Evolutionary conservation across 2,797 vertebrate genomes (phyloP).

Genomic region (Harpagifer antarcticus): DNA sequence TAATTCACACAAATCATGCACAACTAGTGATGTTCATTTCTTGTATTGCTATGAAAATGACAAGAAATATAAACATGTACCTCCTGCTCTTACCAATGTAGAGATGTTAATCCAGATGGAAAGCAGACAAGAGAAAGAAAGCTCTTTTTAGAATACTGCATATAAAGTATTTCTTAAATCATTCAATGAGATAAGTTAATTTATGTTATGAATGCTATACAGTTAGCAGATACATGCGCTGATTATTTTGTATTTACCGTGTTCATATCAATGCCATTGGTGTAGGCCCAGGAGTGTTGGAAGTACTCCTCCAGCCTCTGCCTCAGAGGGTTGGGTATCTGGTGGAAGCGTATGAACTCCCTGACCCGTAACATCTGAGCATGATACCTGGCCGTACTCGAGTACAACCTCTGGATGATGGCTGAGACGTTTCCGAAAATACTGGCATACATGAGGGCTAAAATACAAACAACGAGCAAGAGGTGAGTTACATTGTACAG

Average conservation of each 20-base stretch:
- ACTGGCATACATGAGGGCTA: conserved; percentile 99
- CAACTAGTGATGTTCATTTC: too few relatives aligned
- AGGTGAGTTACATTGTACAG: not conserved
- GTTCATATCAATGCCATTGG: conserved; percentile 99
- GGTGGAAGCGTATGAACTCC: conserved; percentile 99
- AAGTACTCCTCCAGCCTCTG: conserved; percentile 98
- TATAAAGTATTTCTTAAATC: not conserved
- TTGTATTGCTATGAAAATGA: conserved; percentile 22
- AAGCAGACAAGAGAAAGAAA: conserved; percentile 93
- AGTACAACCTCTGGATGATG: conserved; percentile 99
- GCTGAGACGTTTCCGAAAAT: conserved; percentile 99
- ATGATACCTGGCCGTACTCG: conserved; percentile 96
- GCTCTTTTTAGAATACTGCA: conserved; percentile 87
- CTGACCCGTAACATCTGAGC: conserved; percentile 99
- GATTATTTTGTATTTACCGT: conserved; percentile 88
- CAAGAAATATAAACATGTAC: conserved; percentile 88
- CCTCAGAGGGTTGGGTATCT: conserved; percentile 97
- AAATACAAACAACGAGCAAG: conserved; percentile 67
- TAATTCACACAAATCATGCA: conserved; percentile 6
- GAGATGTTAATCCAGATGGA: conserved; percentile 91
- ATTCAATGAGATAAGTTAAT: conserved; percentile 15
- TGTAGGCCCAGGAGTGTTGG: conserved; percentile 99
- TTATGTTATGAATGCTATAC: not conserved
- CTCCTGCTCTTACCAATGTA: conserved; percentile 97
- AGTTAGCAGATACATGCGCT: not conserved